A percentile compares a stretch with the other conserved stretches of the same genome.
Conservation (phyloP, 92 coral and sea anemone genomes). For the Isaurus tuberculatus region DNA sequence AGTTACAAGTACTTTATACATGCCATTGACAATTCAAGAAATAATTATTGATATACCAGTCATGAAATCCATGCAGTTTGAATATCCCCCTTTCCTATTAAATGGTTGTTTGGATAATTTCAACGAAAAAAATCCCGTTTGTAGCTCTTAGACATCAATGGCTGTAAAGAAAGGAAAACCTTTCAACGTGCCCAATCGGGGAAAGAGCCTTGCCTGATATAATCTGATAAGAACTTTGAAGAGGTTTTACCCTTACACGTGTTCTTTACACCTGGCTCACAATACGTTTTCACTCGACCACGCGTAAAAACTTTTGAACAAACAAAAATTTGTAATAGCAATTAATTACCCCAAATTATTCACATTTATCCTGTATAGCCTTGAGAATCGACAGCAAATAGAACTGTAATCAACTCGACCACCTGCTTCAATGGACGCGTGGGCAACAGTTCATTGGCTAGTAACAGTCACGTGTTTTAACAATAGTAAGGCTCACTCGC, state of each 20-base stretch:
- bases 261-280: conserved; percentile 86
- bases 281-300: conserved; percentile 75
- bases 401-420: conserved; percentile 62
- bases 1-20: background rate
- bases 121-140: conserved; percentile 5
- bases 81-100: background rate
- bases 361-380: conserved; percentile 67
- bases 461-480: conserved; percentile 71
- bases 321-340: conserved; percentile 83
- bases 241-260: conserved; percentile 62
- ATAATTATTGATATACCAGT: background rate
- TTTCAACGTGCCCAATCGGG: conserved; percentile 16
- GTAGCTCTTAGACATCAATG: background rate
- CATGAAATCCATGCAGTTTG: background rate
- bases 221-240: conserved; percentile 30
- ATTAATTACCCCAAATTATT: conserved; percentile 88
- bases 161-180: background rate
- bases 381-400: conserved; percentile 72
- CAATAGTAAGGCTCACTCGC: conserved; percentile 72
- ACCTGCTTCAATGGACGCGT: conserved; percentile 74
- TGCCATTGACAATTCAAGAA: background rate
- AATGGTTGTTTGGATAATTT: background rate
- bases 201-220: background rate
- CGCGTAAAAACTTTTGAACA: conserved; percentile 82
- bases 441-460: conserved; percentile 63